phyloP scores from a whole-genome alignment of 92 coral and sea anemone genomes.

The Umimayanthus kanabou region DNA sequence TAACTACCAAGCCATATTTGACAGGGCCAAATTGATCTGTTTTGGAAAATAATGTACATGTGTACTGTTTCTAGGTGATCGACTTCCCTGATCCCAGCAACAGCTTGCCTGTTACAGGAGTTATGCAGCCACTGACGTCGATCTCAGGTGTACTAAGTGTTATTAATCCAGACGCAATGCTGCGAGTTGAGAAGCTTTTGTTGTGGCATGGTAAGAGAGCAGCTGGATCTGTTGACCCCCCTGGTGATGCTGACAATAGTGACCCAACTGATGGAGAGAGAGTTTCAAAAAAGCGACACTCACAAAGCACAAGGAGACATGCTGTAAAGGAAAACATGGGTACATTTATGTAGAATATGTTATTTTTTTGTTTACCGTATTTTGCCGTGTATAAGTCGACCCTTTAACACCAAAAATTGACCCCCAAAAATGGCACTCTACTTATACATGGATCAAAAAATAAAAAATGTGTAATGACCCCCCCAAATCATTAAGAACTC shows the following conservation, averaged over 20 bases:
- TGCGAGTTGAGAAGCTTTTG: conserved; percentile 76
- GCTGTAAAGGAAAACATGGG: conserved; percentile 2
- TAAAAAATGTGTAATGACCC: too few species aligned
- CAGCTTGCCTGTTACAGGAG: conserved; percentile 70
- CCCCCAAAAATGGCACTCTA: too few species aligned
- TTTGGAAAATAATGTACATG: neutral
- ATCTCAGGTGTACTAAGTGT: conserved; percentile 77
- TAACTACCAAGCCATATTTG: neutral
- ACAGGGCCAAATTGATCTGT: neutral
- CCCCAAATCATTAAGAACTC: too few species aligned
- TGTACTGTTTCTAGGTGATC: conserved; percentile 59
- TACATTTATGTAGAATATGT: neutral
- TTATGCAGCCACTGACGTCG: conserved; percentile 87
- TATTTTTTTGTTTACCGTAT: neutral
- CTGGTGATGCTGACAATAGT: neutral
- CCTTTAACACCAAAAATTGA: too few species aligned
- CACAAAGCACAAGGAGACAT: neutral
- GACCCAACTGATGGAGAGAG: neutral
- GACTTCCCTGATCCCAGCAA: conserved; percentile 76
- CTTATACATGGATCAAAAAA: too few species aligned
- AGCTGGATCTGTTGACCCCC: conserved; percentile 1
- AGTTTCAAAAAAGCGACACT: neutral
- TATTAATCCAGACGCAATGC: conserved; percentile 64
- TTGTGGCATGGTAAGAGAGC: conserved; percentile 64
- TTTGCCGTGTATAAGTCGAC: too few species aligned